These are phyloP conservation scores for Caenorhabditis sp. DNA, from an alignment of 2,888 invertebrate species.

Conservation along the genomic window DNA sequence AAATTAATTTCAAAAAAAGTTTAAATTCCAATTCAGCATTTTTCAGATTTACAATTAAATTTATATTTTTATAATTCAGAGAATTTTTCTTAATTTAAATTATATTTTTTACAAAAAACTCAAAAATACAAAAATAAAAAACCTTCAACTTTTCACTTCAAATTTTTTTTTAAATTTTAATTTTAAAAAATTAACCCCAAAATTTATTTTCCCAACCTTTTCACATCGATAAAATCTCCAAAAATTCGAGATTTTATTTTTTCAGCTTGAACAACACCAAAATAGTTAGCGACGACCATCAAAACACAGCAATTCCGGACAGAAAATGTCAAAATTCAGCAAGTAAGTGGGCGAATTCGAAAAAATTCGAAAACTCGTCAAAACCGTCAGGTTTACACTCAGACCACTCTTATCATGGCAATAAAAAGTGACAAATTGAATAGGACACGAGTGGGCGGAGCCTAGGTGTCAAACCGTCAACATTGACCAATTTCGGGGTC, in stretches of 20 bases:
- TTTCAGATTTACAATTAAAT: too few species aligned
- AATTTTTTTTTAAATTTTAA: too few species aligned
- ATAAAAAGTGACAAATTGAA: slow-evolving; percentile 1
- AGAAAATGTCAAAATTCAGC: background rate
- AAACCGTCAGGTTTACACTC: background rate
- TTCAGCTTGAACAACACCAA: background rate
- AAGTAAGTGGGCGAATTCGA: background rate
- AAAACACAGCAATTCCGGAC: too few species aligned
- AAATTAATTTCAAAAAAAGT: too few species aligned
- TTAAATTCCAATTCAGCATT: too few species aligned
- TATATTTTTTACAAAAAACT: too few species aligned
- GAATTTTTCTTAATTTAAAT: too few species aligned
- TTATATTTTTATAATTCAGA: too few species aligned
- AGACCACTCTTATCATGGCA: background rate
- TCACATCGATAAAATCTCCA: slow-evolving; percentile 1
- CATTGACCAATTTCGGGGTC: slow-evolving; percentile 8
- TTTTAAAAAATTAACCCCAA: too few species aligned
- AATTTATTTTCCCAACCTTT: background rate
- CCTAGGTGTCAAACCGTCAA: slow-evolving; percentile 8
- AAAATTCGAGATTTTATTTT: background rate
- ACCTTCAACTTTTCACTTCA: background rate
- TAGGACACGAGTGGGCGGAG: background rate
- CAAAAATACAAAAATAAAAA: background rate
- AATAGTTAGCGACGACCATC: background rate
- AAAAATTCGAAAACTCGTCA: background rate